phyloP scores from a whole-genome alignment of 1,140 invertebrate species.

The Bombus fervidus region DNA sequence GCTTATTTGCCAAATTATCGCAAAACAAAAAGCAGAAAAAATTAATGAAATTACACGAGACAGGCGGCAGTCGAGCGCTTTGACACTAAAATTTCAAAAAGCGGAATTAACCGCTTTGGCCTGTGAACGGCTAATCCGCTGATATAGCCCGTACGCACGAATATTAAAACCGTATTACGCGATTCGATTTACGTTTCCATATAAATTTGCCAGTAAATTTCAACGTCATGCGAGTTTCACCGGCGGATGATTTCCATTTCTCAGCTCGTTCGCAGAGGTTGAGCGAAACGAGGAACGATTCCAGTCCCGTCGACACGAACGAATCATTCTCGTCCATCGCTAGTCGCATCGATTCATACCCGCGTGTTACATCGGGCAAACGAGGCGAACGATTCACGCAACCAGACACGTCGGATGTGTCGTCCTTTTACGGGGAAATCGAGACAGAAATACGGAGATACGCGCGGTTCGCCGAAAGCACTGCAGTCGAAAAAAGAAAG shows the following conservation, averaged over 20 bases:
- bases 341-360: constrained; percentile 37
- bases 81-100: too few relatives aligned
- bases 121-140: too few relatives aligned
- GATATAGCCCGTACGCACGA: too few relatives aligned
- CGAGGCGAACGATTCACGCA: constrained; percentile 20
- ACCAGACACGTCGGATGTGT: background rate
- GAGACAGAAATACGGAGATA: background rate
- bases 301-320: background rate
- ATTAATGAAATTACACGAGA: too few relatives aligned
- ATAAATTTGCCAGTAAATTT: background rate
- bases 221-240: background rate
- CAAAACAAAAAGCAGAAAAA: too few relatives aligned
- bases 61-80: too few relatives aligned
- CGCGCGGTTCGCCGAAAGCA: background rate
- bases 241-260: background rate
- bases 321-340: constrained; percentile 13
- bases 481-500: background rate
- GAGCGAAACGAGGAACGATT: constrained; percentile 1
- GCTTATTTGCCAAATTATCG: too few relatives aligned
- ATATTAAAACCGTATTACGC: background rate
- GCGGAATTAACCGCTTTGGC: too few relatives aligned
- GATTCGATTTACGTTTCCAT: background rate
- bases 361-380: constrained; percentile 7
- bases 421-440: background rate
- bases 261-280: background rate